Evolutionary conservation across 2,797 vertebrate species (phyloP).

Genomic region (Emydoidea blandingii): DNA sequence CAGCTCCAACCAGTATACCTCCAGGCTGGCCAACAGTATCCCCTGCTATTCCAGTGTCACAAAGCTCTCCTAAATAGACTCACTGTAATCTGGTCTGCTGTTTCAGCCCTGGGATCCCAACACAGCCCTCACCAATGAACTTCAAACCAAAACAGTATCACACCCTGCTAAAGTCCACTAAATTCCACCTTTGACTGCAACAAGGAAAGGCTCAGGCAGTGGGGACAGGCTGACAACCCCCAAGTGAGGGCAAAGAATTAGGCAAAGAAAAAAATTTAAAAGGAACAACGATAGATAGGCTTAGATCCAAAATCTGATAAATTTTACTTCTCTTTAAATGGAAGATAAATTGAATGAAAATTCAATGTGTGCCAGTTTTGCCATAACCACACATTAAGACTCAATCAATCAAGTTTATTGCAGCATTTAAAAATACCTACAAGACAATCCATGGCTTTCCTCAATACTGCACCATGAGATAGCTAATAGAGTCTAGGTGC

Average conservation of each 20-base stretch:
- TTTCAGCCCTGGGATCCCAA: background rate
- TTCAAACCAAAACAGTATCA: background rate
- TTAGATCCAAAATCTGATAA: background rate
- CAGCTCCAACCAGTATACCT: background rate
- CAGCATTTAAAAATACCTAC: background rate
- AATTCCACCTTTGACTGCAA: no score
- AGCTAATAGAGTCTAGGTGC: background rate
- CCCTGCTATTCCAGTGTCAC: background rate
- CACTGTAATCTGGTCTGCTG: background rate
- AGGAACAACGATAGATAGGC: background rate
- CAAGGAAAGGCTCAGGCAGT: background rate
- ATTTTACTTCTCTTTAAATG: background rate
- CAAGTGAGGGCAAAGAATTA: constrained; percentile 32
- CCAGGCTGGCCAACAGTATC: background rate
- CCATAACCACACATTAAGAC: background rate
- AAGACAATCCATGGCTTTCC: background rate
- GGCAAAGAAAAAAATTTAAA: background rate
- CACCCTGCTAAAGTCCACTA: accelerated
- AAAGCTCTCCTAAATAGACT: accelerated
- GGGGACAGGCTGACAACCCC: background rate
- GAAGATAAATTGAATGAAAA: background rate
- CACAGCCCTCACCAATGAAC: background rate
- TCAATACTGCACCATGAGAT: background rate
- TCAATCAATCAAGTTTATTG: background rate
- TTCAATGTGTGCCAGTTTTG: background rate